A percentile compares a stretch with the other conserved stretches of the same genome.
Evolutionary conservation across 2,888 invertebrate species (phyloP).

Genomic region (Entomobrya proxima): DNA sequence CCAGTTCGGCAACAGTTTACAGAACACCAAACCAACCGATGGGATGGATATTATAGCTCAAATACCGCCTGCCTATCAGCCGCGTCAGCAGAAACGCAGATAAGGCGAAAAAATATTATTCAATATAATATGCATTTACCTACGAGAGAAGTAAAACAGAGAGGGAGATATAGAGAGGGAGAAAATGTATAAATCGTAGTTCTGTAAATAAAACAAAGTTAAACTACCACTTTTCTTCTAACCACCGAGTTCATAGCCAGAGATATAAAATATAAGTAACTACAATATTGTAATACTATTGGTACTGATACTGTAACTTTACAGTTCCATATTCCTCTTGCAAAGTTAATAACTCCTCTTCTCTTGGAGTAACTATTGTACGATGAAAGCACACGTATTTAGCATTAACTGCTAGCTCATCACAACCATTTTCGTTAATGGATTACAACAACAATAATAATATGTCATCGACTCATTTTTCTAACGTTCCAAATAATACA

Average conservation of each 20-base stretch:
- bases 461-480: constrained; percentile 56
- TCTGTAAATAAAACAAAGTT: constrained; percentile 50
- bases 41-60: constrained; percentile 24
- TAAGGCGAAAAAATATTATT: constrained; percentile 35
- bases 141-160: too few species aligned
- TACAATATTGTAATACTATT: neutral
- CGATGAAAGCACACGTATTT: constrained; percentile 14
- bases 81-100: neutral
- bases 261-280: neutral
- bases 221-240: constrained; percentile 32
- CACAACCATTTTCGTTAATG: constrained; percentile 51
- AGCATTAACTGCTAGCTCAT: constrained; percentile 35
- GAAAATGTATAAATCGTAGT: constrained; percentile 22
- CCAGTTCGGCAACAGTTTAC: constrained; percentile 30
- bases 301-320: neutral
- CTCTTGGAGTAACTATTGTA: constrained; percentile 16
- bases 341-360: constrained; percentile 33
- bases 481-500: constrained; percentile 37
- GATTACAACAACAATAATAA: constrained; percentile 51
- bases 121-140: neutral
- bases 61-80: constrained; percentile 55
- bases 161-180: neutral
- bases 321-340: neutral
- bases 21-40: neutral
- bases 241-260: neutral